A percentile compares a stretch with the other conserved stretches of the same genome.
These are phyloP conservation scores for Habrosyne pyritoides DNA, from an alignment of 2,888 invertebrate species.

Conservation along the genomic window DNA sequence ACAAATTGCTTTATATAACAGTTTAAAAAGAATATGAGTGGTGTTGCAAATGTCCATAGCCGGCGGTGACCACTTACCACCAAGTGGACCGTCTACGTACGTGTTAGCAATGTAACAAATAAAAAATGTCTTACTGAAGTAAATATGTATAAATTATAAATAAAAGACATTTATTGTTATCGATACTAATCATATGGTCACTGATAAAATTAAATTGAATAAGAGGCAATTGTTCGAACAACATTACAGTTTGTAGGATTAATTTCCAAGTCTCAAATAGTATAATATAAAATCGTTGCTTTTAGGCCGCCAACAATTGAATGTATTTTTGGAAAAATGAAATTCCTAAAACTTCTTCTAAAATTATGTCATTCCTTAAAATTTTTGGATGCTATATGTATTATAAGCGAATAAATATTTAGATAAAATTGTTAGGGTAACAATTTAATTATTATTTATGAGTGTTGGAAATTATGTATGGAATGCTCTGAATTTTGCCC, in stretches of 20 bases:
- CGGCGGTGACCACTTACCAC: too few species aligned
- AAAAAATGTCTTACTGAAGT: too few species aligned
- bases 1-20: background rate
- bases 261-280: background rate
- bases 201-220: too few species aligned
- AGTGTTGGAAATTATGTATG: constrained; percentile 12
- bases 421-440: constrained; percentile 22
- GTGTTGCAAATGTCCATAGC: too few species aligned
- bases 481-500: constrained; percentile 2
- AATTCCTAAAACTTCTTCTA: constrained; percentile 3
- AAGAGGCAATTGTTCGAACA: background rate
- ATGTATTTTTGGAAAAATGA: background rate
- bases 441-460: constrained; percentile 27
- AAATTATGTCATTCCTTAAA: constrained; percentile 29
- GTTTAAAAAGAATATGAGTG: too few species aligned
- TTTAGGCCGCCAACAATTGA: background rate
- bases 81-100: too few species aligned
- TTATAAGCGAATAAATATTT: constrained; percentile 22
- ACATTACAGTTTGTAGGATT: background rate
- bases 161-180: too few species aligned
- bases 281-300: background rate
- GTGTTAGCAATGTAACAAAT: too few species aligned
- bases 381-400: constrained; percentile 24
- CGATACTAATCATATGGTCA: too few species aligned
- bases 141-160: too few species aligned